phyloP scores from a whole-genome alignment of 2,888 invertebrate species.

The Hydrotaea diabolus region DNA sequence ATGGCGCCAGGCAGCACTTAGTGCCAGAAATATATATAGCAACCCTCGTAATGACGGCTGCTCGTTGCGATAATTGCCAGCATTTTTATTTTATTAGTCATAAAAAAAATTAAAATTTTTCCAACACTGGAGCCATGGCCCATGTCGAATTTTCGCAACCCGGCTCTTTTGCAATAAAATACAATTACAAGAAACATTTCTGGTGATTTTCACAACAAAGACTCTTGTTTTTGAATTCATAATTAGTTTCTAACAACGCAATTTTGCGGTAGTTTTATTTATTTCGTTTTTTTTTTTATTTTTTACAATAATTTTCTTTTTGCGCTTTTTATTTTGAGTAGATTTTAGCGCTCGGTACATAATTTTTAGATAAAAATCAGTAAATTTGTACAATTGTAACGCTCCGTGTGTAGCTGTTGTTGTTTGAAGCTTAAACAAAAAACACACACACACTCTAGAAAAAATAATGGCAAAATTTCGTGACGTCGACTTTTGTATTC shows the following conservation, averaged over 20 bases:
- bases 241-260: conserved; percentile 16
- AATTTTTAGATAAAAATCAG: conserved; percentile 34
- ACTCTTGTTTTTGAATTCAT: conserved; percentile 28
- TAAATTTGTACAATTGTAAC: conserved; percentile 34
- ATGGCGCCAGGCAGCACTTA: too few species aligned
- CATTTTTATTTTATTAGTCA: too few species aligned
- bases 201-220: conserved; percentile 22
- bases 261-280: conserved; percentile 21
- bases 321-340: background rate
- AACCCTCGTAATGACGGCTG: too few species aligned
- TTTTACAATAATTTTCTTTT: too few species aligned
- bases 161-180: background rate
- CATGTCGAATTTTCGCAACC: conserved; percentile 2
- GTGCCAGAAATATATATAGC: too few species aligned
- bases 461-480: conserved; percentile 39
- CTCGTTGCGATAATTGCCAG: too few species aligned
- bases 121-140: too few species aligned
- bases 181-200: conserved; percentile 2
- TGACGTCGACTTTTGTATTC: conserved; percentile 22
- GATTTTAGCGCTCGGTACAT: background rate
- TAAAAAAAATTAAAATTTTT: too few species aligned
- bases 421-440: background rate
- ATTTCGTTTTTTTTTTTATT: background rate
- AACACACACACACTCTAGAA: background rate
- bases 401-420: conserved; percentile 3